Base-by-base conservation (phyloP, 35 echinoderm and acorn worm genomes). In the Holothuria glaberrima region DNA sequence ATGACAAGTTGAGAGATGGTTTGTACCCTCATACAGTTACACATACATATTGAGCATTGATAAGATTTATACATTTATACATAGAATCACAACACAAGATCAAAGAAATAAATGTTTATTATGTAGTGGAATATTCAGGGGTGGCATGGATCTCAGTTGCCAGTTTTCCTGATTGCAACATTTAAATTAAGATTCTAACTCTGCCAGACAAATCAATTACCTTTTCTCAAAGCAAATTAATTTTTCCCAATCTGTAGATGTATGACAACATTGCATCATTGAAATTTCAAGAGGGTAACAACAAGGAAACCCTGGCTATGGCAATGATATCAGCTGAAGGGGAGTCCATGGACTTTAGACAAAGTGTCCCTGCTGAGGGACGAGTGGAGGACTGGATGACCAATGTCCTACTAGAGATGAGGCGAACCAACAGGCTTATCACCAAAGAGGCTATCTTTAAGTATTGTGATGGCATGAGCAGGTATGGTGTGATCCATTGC, bases 401-500 rank as follows among this genome's bases (percentile, higher is more conserved):
- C 17, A 24, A 52, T 29, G 93, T 99, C 45, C 71, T 99, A 25
- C 80, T 86, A 26, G 97, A 99, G 85, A 99, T 99, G 97, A 99
- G 97, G 59, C 70, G 93, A 26, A 99, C 97, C 54, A 99, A 99
- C 69, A 73, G 97, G 48, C 97, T 99, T 65, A 99, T 99, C 58
- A 99, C 97, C 59, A 99, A 99, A 72, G 97, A 99, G 56, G 90
- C 97, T n/a, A 88, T 99, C 75, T 99, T 95, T 56, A 99, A 87
- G 5, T 99, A 99, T 70, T 94, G 97, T 86, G 90, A 89, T 89
- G 89, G 67, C 25, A 88, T 64, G 25, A 88, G 72, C 26, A 98
- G 96, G 96, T 98, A 31, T n/a, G 86, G 20, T 19, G 17, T 44
- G 12, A 17, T 44, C 12, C 13, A 54, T 17, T 54, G 50, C 13